Evolutionary conservation across 37 sponge, comb jelly and placozoan species (phyloP).

Genomic region (Aplysina aerophoba): DNA sequence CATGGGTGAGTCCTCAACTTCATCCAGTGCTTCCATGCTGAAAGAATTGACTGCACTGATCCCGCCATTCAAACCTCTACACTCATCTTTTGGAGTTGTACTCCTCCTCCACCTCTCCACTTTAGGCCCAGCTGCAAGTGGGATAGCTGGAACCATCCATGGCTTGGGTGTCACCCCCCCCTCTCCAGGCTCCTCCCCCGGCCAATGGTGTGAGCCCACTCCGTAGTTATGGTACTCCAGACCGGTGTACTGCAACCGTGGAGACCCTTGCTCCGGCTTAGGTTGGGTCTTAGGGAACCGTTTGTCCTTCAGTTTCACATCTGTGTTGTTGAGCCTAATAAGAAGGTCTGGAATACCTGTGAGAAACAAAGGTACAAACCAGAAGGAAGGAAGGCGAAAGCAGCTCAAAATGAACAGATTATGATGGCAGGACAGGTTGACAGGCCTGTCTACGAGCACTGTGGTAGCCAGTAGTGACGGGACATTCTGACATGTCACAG

Average conservation of each 20-base stretch:
- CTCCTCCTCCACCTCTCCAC: background rate
- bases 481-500: no score
- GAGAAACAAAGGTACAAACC: no score
- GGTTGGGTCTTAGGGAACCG: background rate
- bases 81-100: background rate
- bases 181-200: constrained; percentile 23
- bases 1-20: background rate
- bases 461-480: no score
- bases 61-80: background rate
- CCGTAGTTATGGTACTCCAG: constrained; percentile 18
- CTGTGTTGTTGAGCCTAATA: background rate
- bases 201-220: constrained; percentile 12
- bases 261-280: background rate
- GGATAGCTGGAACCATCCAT: constrained; percentile 28
- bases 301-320: constrained; percentile 6
- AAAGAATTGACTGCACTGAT: background rate
- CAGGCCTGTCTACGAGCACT: no score
- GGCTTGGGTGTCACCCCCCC: constrained; percentile 7
- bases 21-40: background rate
- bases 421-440: no score
- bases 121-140: background rate
- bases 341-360: constrained; percentile 7
- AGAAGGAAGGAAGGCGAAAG: no score
- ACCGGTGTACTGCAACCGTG: constrained; percentile 7
- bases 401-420: no score